A percentile compares a stretch with the other conserved stretches of the same genome.
These are phyloP conservation scores for Leistus spinibarbis DNA, from an alignment of 2,888 invertebrate species.

Conservation along the genomic window DNA sequence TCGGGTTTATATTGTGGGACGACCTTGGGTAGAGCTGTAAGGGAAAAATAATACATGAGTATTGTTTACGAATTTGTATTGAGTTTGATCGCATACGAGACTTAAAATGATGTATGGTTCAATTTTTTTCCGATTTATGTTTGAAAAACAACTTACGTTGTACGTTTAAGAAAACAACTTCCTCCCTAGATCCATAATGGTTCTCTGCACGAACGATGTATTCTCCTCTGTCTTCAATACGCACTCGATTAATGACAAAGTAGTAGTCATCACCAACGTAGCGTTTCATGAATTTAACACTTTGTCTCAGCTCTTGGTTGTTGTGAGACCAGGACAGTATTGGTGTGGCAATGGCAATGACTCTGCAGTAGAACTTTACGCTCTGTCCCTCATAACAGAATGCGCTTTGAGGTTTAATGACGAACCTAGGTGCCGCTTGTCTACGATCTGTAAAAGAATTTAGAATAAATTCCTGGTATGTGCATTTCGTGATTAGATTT, in stretches of 20 bases:
- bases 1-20: slow-evolving; percentile 71
- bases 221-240: slow-evolving; percentile 94
- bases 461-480: background rate
- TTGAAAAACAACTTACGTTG: slow-evolving; percentile 71
- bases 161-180: slow-evolving; percentile 95
- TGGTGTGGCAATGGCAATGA: slow-evolving; percentile 93
- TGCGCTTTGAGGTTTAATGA: slow-evolving; percentile 94
- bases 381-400: slow-evolving; percentile 97
- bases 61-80: background rate
- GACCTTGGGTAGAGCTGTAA: slow-evolving; percentile 75
- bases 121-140: background rate
- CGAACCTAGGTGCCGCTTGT: slow-evolving; percentile 98
- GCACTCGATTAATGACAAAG: slow-evolving; percentile 95
- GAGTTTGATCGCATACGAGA: background rate
- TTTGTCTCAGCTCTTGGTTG: slow-evolving; percentile 91
- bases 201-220: slow-evolving; percentile 97
- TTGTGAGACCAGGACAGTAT: slow-evolving; percentile 96
- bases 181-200: slow-evolving; percentile 94
- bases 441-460: slow-evolving; percentile 74
- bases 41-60: background rate
- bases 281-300: slow-evolving; percentile 99
- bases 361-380: slow-evolving; percentile 95
- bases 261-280: slow-evolving; percentile 96
- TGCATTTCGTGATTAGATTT: too few relatives aligned
- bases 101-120: background rate